These are phyloP conservation scores for Melanotaenia boesemani DNA, from an alignment of 2,797 vertebrate genomes.

Conservation along the genomic window DNA sequence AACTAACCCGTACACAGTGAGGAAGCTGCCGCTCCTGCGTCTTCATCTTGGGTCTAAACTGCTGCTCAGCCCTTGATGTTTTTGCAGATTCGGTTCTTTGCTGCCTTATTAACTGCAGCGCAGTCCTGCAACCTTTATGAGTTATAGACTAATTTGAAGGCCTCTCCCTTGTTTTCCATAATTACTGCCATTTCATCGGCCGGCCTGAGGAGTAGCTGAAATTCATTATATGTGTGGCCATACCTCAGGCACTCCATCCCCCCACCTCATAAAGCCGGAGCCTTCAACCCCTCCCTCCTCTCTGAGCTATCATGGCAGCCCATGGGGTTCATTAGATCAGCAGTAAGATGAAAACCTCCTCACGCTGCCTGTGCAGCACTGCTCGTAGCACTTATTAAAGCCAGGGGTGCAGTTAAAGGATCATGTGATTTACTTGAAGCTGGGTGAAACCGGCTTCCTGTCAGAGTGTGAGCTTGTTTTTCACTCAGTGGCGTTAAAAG, in stretches of 20 bases:
- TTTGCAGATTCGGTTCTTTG: conserved; percentile 22
- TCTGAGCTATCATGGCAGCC: conserved; percentile 41
- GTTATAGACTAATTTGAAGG: conserved; percentile 61
- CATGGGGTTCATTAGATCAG: conserved; percentile 68
- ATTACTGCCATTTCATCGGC: conserved; percentile 64
- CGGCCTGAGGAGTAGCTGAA: conserved; percentile 52
- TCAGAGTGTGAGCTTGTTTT: background rate
- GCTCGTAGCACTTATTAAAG: conserved; percentile 51
- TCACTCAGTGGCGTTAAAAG: background rate
- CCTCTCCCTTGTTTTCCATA: conserved; percentile 57
- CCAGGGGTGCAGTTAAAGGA: conserved; percentile 19
- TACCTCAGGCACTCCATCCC: conserved; percentile 61
- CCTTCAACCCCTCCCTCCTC: conserved; percentile 14
- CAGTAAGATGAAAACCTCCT: conserved; percentile 54
- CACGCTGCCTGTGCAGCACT: conserved; percentile 40
- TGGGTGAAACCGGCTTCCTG: background rate
- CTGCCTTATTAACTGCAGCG: conserved; percentile 49
- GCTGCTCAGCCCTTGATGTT: background rate
- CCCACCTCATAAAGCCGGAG: conserved; percentile 60
- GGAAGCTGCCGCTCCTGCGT: background rate
- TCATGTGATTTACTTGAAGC: conserved; percentile 21
- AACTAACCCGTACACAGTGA: background rate
- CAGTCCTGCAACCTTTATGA: conserved; percentile 47
- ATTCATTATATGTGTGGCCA: conserved; percentile 61
- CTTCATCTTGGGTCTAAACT: conserved; percentile 18